phyloP scores from a whole-genome alignment of 2,888 invertebrate species.

The Acleris emargana region DNA sequence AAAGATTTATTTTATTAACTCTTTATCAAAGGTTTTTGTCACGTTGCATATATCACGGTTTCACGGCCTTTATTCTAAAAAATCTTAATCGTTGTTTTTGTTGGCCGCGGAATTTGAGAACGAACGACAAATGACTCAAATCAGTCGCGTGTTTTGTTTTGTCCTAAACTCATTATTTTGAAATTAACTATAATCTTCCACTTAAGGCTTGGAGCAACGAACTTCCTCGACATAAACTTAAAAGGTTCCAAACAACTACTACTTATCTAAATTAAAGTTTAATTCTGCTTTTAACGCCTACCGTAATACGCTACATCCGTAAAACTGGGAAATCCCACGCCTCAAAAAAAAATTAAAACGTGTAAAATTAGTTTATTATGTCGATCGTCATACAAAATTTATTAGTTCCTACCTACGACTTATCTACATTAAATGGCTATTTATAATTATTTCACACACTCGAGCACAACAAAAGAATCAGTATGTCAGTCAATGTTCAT shows the following conservation, averaged over 20 bases:
- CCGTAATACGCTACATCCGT: slow-evolving; percentile 6
- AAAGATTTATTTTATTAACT: slow-evolving; percentile 5
- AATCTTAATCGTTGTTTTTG: slow-evolving; percentile 36
- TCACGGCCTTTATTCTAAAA: neutral
- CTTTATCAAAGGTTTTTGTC: neutral
- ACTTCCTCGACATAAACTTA: slow-evolving; percentile 59
- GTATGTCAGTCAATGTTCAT: slow-evolving; percentile 49
- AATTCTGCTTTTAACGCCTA: slow-evolving; percentile 58
- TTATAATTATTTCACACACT: slow-evolving; percentile 51
- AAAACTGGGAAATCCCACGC: slow-evolving; percentile 15
- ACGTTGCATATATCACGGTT: slow-evolving; percentile 1
- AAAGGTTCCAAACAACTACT: slow-evolving; percentile 52
- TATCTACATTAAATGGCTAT: slow-evolving; percentile 33
- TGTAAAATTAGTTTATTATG: slow-evolving; percentile 36
- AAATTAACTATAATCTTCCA: slow-evolving; percentile 75
- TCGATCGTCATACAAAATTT: slow-evolving; percentile 34
- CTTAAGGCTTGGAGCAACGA: slow-evolving; percentile 65
- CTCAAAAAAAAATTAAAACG: too few species aligned
- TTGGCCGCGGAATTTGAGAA: neutral
- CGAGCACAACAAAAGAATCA: slow-evolving; percentile 51
- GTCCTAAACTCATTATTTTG: slow-evolving; percentile 70
- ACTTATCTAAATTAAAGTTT: slow-evolving; percentile 56
- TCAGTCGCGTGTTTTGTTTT: slow-evolving; percentile 45
- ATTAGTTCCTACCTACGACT: slow-evolving; percentile 36
- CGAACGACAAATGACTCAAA: slow-evolving; percentile 32